phyloP scores from a whole-genome alignment of 2,113 vertebrate genomes.

The Axis porcinus region DNA sequence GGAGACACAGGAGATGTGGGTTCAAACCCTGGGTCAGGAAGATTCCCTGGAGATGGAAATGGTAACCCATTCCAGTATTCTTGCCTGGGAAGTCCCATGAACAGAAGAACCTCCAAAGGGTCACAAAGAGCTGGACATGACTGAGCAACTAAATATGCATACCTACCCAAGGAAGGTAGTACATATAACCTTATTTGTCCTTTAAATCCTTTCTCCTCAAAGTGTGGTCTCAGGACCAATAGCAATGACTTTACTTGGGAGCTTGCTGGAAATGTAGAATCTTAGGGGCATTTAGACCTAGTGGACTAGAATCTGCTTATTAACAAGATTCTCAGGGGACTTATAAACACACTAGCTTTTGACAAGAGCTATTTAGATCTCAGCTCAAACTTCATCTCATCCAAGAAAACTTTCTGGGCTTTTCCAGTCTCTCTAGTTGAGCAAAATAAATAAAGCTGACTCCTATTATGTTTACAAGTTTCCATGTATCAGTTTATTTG shows the following conservation, averaged over 20 bases:
- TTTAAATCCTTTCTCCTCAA: neutral
- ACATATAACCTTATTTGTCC: neutral
- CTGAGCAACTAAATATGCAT: neutral
- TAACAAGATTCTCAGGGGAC: neutral
- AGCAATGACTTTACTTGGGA: neutral
- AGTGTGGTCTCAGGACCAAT: neutral
- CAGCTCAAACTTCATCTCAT: neutral
- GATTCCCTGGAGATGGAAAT: neutral
- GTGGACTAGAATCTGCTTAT: neutral
- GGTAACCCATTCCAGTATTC: neutral
- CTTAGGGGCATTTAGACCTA: neutral
- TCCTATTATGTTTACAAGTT: neutral
- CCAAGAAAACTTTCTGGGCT: neutral
- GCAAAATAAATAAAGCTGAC: neutral
- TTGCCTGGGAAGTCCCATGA: neutral
- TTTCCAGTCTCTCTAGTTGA: neutral
- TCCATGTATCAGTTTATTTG: neutral
- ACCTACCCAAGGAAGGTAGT: neutral
- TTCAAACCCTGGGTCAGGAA: neutral
- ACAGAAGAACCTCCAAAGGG: neutral
- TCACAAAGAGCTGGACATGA: neutral
- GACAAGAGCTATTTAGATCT: neutral
- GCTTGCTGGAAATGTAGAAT: neutral
- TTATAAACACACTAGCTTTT: neutral
- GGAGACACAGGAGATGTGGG: neutral